Evolutionary conservation across 2,888 invertebrate genomes (phyloP), one percentile per base, ranked within the genome.

Genomic region (Lithophane semibrunnea): DNA sequence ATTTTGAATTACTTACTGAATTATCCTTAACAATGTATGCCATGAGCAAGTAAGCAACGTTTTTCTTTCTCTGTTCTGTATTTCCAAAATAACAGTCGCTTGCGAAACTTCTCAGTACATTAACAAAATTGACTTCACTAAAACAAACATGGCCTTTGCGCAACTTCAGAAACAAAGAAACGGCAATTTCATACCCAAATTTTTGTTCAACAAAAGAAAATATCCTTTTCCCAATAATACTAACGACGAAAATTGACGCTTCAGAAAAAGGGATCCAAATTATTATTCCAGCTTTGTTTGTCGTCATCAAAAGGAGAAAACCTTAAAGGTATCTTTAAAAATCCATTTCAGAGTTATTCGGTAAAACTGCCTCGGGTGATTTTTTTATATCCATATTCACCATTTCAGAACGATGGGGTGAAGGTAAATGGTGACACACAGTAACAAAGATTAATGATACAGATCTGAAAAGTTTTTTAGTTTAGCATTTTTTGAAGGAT

Each of bases 241-340:
- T 91, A 90, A 91, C 88, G 90, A 92, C 75, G 87, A 89, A 90
- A 91, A 90, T 90, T 90, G 87, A 87, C 88, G 89, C 86, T 88
- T 80, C 80, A 87, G 84, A 85, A 82, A 89, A 90, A 89, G 86
- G 86, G 89, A 90, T 89, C 89, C 89, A 89, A 92, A 92, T 93
- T 91, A 93, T 93, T 90, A 91, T 91, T 92, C 88, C 84, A 88
- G 90, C 88, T 92, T 93, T 93, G 92, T 93, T 93, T 93, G 92
- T 89, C 85, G 75, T 90, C 91, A 90, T 93, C 92, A 93, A 93
- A 94, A 90, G 89, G 88, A 85, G 88, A 84, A 90, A 91, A 84
- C 82, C 88, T 88, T 88, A 86, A 83, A 85, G 88, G 86, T 88
- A 89, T 89, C 86, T 92, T 91, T 91, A 90, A 91, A 91, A 91